phyloP scores from a whole-genome alignment of 2,797 vertebrate species.

The Xenopus petersii region DNA sequence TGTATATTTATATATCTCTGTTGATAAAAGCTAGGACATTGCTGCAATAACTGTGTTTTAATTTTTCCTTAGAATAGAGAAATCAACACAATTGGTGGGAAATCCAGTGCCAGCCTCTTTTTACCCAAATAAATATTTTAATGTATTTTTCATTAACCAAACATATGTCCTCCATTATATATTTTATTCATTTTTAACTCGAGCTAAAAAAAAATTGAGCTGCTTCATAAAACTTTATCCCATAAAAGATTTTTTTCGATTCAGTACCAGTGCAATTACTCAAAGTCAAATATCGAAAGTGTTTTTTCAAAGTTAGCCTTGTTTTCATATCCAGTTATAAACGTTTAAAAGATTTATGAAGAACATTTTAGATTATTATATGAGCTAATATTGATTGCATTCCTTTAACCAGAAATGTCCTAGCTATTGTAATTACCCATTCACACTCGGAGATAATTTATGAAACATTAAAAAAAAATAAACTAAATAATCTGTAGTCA shows the following conservation, averaged over 20 bases:
- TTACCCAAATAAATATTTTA: too few species aligned
- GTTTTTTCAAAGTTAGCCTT: slow-evolving; percentile 25
- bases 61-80: too few species aligned
- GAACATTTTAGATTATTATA: slow-evolving; percentile 25
- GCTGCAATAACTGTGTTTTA: too few species aligned
- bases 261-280: slow-evolving; percentile 33
- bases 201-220: slow-evolving; percentile 12
- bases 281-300: slow-evolving; percentile 28
- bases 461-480: slow-evolving; percentile 6
- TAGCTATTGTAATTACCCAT: slow-evolving; percentile 20
- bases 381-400: slow-evolving; percentile 32
- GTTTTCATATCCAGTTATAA: slow-evolving; percentile 37
- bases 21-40: too few species aligned
- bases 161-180: slow-evolving; percentile 43
- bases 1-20: too few species aligned
- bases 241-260: slow-evolving; percentile 36
- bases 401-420: slow-evolving; percentile 29
- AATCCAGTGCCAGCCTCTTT: too few species aligned
- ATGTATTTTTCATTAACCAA: slow-evolving; percentile 21
- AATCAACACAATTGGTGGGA: too few species aligned
- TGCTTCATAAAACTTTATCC: slow-evolving; percentile 37
- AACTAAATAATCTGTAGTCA: slow-evolving; percentile 5
- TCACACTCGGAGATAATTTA: slow-evolving; percentile 26
- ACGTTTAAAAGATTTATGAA: slow-evolving; percentile 42
- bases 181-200: slow-evolving; percentile 36